Evolutionary conservation across 2,888 invertebrate species (phyloP).

Genomic region (Synanthedon formicaeformis): DNA sequence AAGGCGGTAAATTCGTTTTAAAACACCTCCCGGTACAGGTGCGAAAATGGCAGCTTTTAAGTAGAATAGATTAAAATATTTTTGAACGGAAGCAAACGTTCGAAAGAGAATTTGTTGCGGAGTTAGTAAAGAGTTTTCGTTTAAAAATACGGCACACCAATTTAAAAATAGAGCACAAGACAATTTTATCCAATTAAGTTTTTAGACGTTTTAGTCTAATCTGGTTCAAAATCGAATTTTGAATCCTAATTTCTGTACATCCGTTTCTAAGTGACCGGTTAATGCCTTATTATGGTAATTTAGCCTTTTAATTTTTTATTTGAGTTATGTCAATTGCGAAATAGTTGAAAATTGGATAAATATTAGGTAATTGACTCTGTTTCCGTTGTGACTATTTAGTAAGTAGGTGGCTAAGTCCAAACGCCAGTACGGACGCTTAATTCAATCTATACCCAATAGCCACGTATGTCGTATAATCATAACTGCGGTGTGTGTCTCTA

Average conservation of each 20-base stretch:
- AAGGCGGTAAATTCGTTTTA: slow-evolving; percentile 57
- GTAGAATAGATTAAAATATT: slow-evolving; percentile 53
- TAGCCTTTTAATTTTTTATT: no score
- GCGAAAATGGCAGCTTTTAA: slow-evolving; percentile 53
- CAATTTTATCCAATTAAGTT: background rate
- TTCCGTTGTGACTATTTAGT: slow-evolving; percentile 1
- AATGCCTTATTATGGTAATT: no score
- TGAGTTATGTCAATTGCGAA: no score
- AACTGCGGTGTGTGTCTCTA: slow-evolving; percentile 1
- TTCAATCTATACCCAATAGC: slow-evolving; percentile 19
- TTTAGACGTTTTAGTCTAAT: background rate
- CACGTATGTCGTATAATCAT: slow-evolving; percentile 8
- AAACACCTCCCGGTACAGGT: slow-evolving; percentile 53
- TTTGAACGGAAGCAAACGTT: slow-evolving; percentile 16
- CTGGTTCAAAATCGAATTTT: no score
- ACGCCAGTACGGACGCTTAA: slow-evolving; percentile 15
- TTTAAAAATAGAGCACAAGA: background rate
- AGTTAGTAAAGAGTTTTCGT: background rate
- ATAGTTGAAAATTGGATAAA: no score
- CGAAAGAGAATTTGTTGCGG: background rate
- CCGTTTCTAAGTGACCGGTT: no score
- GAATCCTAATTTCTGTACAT: no score
- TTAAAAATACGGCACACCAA: no score
- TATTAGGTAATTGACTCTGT: no score
- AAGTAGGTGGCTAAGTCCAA: slow-evolving; percentile 3